Evolutionary conservation across 2,888 invertebrate species (phyloP).

Genomic region (Campoplex nolae): DNA sequence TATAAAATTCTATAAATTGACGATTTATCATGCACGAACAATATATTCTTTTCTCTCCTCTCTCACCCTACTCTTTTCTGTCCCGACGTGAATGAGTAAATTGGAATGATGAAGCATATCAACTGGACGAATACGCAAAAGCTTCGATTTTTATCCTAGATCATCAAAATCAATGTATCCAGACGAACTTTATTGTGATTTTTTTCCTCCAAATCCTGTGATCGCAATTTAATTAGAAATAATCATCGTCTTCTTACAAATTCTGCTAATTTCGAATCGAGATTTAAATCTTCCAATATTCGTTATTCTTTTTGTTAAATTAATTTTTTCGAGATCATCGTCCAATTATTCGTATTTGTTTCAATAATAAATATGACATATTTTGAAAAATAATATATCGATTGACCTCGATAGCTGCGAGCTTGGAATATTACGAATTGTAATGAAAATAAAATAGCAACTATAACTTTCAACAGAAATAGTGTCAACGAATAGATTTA

Average conservation of each 20-base stretch:
- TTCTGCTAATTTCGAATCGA: not conserved
- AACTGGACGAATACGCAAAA: constrained; percentile 64
- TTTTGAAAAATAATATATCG: not conserved
- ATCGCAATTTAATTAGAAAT: not conserved
- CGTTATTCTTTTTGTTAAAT: not conserved
- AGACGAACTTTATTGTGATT: not conserved
- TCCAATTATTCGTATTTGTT: not conserved
- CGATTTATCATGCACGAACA: constrained; percentile 59
- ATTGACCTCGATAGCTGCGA: not conserved
- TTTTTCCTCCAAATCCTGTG: not conserved
- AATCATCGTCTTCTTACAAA: no score
- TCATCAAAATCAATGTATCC: constrained; percentile 2
- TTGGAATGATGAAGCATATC: constrained; percentile 68
- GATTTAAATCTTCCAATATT: not conserved
- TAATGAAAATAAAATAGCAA: not conserved
- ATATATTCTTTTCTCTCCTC: not conserved
- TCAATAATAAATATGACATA: not conserved
- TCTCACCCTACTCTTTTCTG: not conserved
- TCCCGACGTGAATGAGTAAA: constrained; percentile 57
- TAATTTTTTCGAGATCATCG: not conserved
- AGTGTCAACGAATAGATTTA: no score
- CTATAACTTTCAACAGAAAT: not conserved
- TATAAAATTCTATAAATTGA: constrained; percentile 68
- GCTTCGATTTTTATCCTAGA: constrained; percentile 34
- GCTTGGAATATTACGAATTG: not conserved